Base-by-base conservation (phyloP, 2,888 invertebrate species). In the Chydorus sphaericus region DNA sequence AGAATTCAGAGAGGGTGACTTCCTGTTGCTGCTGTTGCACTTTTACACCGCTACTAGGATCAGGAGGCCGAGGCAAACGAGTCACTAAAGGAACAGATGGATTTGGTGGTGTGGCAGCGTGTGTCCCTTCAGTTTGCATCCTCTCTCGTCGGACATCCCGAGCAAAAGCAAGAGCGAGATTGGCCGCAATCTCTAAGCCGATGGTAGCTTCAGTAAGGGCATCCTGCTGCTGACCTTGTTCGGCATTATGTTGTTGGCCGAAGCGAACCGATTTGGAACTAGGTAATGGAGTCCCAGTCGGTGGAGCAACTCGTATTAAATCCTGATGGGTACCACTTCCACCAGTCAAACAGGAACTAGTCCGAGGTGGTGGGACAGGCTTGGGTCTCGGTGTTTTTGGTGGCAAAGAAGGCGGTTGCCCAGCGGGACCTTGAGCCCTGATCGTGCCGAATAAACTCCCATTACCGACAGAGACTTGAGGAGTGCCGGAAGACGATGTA, bases 1-100 rank as follows among this genome's bases (percentile, higher is more conserved):
- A 53, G 39, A 56, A 50, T 52, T 58, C 54, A 23, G 56, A 28
- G 38, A 58, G 29, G 36, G 55, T 54, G 26, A 48, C 48, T 31
- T 50, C 51, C 49, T 50, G 52, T 26, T 39, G 44, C 26, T 44
- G 44, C 26, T 28, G 26, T n/a, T 23, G 14, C 26, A 28, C 28
- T 10, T 28, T 23, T 14, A 44, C n/a, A n/a, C n/a, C 44, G 26
- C 23, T 8, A 26, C 26, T 18, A 14, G 33, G 33, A 14, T 10
- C 8, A 16, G 39, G 16, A 4, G 26, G 26, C 8, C 16, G 39
- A 39, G 2, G 18, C 5, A 14, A 16, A n/a, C 36, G 39, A 20
- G 18, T 2, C 3, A 20, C 26, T 23, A 23, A 23, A 14, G 26
- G 44, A 23, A 14, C 44, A 28, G 7, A 44, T 28, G 10, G 44